Conservation (phyloP, 2,888 invertebrate genomes). For the Parascotia fuliginaria region DNA sequence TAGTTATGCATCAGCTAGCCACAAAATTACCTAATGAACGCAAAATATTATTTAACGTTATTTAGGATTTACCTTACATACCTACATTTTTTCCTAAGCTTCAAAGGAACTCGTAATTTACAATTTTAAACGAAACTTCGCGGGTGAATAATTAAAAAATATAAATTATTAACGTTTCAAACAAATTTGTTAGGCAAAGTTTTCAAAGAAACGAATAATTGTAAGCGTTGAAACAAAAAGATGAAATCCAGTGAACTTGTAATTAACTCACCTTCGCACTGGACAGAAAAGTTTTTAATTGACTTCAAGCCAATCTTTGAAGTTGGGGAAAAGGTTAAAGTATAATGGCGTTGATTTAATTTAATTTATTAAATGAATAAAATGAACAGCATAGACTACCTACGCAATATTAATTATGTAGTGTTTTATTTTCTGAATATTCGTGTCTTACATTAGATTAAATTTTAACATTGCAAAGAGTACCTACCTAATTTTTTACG, state of each 20-base stretch:
- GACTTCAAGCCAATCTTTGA: constrained; percentile 50
- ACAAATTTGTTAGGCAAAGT: constrained; percentile 22
- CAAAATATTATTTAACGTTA: constrained; percentile 2
- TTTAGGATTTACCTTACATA: constrained; percentile 1
- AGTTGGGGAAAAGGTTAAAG: constrained; percentile 4
- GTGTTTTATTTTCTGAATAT: no score
- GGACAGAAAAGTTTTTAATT: constrained; percentile 70
- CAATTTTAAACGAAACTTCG: not conserved
- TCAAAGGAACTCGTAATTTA: constrained; percentile 1
- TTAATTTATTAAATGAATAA: not conserved
- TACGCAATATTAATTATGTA: not conserved
- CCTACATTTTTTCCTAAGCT: constrained; percentile 1
- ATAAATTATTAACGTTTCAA: constrained; percentile 12
- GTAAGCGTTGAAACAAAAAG: constrained; percentile 38
- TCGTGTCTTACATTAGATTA: no score
- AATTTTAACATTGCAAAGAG: no score
- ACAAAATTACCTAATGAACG: not conserved
- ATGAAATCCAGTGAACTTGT: constrained; percentile 49
- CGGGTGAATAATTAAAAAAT: constrained; percentile 5
- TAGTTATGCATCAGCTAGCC: no score
- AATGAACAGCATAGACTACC: not conserved
- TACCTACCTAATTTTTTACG: no score
- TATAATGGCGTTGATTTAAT: constrained; percentile 2
- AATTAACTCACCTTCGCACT: constrained; percentile 63
- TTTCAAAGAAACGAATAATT: constrained; percentile 24